phyloP scores from a whole-genome alignment of 2,888 invertebrate genomes.

The Drosophila ezoana region DNA sequence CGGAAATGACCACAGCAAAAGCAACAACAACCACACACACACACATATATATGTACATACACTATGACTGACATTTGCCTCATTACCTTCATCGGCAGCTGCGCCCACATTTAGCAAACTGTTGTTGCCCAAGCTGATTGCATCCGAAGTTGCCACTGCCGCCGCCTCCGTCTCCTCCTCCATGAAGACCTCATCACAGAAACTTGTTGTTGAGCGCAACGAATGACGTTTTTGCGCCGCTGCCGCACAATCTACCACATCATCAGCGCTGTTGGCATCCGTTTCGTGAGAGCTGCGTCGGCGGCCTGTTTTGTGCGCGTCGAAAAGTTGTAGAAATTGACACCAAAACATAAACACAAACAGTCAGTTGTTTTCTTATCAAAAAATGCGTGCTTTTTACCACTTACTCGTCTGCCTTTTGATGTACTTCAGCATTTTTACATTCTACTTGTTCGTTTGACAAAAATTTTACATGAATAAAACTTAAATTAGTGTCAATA shows the following conservation, averaged over 20 bases:
- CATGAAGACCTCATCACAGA: conserved; percentile 81
- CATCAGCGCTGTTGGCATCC: conserved; percentile 51
- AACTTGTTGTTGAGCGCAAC: conserved; percentile 81
- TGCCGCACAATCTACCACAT: conserved; percentile 48
- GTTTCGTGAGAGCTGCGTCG: conserved; percentile 63
- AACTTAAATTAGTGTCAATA: conserved; percentile 6
- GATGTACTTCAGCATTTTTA: conserved; percentile 81
- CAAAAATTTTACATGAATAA: conserved; percentile 4
- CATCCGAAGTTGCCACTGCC: conserved; percentile 43
- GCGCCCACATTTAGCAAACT: conserved; percentile 58
- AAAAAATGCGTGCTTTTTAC: neutral
- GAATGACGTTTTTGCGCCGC: conserved; percentile 76
- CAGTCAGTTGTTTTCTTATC: conserved; percentile 8
- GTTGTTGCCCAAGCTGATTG: conserved; percentile 59
- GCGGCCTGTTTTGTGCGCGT: conserved; percentile 62
- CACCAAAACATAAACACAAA: conserved; percentile 47
- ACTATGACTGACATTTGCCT: conserved; percentile 9
- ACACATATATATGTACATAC: conserved; percentile 14
- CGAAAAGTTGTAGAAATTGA: conserved; percentile 37
- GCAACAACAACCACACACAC: conserved; percentile 4
- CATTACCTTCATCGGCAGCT: conserved; percentile 65
- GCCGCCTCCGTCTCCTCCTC: conserved; percentile 58
- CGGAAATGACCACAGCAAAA: conserved; percentile 27
- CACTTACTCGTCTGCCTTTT: conserved; percentile 79
- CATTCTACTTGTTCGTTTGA: conserved; percentile 52